Base-by-base conservation (phyloP, 2,888 invertebrate species). In the Sphaerophoria taeniata region DNA sequence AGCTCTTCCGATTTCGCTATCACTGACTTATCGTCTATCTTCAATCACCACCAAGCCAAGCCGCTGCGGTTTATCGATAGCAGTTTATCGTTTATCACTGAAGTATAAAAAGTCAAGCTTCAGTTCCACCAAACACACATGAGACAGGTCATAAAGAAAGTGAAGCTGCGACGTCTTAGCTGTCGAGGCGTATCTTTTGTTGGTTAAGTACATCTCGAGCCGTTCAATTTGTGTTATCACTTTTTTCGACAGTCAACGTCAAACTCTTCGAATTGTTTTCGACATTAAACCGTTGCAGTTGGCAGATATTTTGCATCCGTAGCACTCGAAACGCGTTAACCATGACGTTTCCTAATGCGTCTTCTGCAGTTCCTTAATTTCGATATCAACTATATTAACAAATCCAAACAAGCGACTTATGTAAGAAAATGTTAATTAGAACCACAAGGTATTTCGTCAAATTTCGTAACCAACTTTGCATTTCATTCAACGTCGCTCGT, bases 271-370 rank as follows among this genome's bases (percentile, higher is more conserved):
- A 67, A 79, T 67, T 56, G 11, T 61, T 80, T 80, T 79, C 79
- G 65, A 74, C 74, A 79, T 67, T 70, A n/a, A 67, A 65, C 65
- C 34, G 51, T 74, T 70, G 70, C 65, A 65, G 24, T 24, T 24
- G 24, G 24, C 24, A 24, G 24, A 24, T 55, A 43, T 49, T 49
- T 43, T 43, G 43, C 79, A 83, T 83, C 83, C 83, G 70, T 24
- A 2, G 24, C 11, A 58, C n/a, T 78, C 49, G 43, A 16, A 61
- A 39, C 80, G 80, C 80, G 80, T 80, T 79, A 80, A 84, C 80
- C 84, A 63, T 84, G 75, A 80, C 79, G 75, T 84, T 84, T 80
- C 80, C 79, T 84, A 84, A 80, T 80, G 69, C 70, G 53, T 67
- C 36, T 61, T 55, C 70, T 79, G 11, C 55, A 58, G 60, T 76